Conservation (phyloP, 2,888 invertebrate genomes). For the Pocota personata region DNA sequence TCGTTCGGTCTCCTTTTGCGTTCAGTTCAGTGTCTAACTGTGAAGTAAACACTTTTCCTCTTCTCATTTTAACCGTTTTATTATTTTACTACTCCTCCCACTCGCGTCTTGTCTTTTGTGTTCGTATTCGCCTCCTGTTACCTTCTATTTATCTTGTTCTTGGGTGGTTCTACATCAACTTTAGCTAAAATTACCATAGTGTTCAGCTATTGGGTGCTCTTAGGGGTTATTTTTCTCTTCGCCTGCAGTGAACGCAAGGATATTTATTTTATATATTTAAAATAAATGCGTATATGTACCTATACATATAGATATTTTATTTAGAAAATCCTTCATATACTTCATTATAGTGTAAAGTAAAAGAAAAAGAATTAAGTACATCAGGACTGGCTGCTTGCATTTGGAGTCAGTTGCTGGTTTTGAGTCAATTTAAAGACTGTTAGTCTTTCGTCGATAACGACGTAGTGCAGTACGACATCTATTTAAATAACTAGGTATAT, state of each 20-base stretch:
- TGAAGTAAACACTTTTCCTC: constrained; percentile 26
- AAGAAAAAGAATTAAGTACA: constrained; percentile 25
- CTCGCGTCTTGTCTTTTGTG: constrained; percentile 28
- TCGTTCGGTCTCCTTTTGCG: neutral
- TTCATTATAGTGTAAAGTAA: constrained; percentile 21
- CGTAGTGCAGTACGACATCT: constrained; percentile 24
- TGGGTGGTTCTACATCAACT: constrained; percentile 44
- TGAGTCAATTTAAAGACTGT: constrained; percentile 36
- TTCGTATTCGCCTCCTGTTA: constrained; percentile 26
- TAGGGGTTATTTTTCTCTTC: constrained; percentile 20
- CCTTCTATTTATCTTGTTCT: constrained; percentile 53
- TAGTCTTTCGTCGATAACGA: constrained; percentile 34
- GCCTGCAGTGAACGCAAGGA: constrained; percentile 1
- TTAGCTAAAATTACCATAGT: constrained; percentile 31
- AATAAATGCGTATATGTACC: constrained; percentile 26
- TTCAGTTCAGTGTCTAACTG: constrained; percentile 5
- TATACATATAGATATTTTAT: constrained; percentile 25
- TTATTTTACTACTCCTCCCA: constrained; percentile 42
- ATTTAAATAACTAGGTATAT: neutral
- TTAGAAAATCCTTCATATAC: constrained; percentile 27
- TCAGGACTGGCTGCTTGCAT: constrained; percentile 25
- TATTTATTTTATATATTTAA: constrained; percentile 45
- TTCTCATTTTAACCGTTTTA: constrained; percentile 1
- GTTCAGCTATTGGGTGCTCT: constrained; percentile 53
- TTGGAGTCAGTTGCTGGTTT: constrained; percentile 19